phyloP scores from a whole-genome alignment of 2,113 vertebrate species.

The Pycnonotus jocosus region DNA sequence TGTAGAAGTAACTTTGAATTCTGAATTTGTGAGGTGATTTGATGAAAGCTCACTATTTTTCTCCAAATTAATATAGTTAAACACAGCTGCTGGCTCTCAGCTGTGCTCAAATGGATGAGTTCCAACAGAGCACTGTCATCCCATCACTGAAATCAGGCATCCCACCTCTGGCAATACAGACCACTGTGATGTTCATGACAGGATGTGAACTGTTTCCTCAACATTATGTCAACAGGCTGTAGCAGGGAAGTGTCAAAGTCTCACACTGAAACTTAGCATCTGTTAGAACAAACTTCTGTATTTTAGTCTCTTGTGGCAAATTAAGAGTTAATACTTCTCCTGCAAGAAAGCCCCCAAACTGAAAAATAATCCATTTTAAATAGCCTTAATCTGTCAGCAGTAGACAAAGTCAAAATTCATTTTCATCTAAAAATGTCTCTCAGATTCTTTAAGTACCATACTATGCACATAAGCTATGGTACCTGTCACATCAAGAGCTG shows the following conservation, averaged over 20 bases:
- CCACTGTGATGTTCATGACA: background rate
- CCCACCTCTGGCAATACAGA: background rate
- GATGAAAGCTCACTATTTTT: background rate
- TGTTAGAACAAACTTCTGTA: background rate
- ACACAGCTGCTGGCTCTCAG: background rate
- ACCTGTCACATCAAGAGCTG: slow-evolving; percentile 7
- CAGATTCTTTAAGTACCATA: background rate
- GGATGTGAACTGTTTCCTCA: background rate
- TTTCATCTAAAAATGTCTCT: slow-evolving; percentile 19
- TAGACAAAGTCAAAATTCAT: background rate
- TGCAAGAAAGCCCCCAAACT: background rate
- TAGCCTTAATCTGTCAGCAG: slow-evolving; percentile 26
- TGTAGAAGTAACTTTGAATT: background rate
- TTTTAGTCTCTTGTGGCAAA: background rate
- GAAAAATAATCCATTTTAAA: background rate
- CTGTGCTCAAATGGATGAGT: background rate
- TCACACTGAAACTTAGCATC: background rate
- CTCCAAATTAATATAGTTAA: background rate
- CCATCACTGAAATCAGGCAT: background rate
- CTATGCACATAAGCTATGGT: background rate
- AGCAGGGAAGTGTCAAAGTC: background rate
- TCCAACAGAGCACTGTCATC: background rate
- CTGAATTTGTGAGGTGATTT: background rate
- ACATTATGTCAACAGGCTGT: background rate
- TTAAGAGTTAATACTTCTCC: background rate